A percentile compares a stretch with the other conserved stretches of the same genome.
Evolutionary conservation across 2,888 invertebrate species (phyloP).

Genomic region (Linyphia triangularis): DNA sequence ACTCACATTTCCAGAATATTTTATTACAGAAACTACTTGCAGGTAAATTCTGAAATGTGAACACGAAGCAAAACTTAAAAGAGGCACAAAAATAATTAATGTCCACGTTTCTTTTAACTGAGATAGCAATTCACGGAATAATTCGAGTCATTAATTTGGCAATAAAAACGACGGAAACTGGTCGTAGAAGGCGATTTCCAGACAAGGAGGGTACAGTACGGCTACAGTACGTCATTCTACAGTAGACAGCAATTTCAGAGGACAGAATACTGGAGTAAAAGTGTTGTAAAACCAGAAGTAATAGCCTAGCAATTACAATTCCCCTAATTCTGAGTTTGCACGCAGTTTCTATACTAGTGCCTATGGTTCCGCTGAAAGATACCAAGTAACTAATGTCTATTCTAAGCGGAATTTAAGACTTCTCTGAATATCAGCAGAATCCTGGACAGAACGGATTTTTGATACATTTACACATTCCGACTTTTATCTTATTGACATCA

Average conservation of each 20-base stretch:
- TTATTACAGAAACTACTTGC: no score
- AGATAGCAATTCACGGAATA: conserved; percentile 1
- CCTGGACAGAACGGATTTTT: no score
- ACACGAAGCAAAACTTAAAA: background rate
- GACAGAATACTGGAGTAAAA: conserved; percentile 11
- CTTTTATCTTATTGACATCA: no score
- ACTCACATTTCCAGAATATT: no score
- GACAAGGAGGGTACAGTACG: conserved; percentile 15
- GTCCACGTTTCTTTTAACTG: background rate
- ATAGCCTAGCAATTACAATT: conserved; percentile 67
- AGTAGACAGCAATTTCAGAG: background rate
- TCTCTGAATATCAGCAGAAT: background rate
- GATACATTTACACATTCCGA: no score
- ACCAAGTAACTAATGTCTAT: conserved; percentile 7
- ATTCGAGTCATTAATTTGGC: conserved; percentile 39
- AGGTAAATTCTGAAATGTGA: no score
- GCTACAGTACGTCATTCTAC: background rate
- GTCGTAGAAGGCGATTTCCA: background rate
- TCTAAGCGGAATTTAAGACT: background rate
- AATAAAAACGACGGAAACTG: conserved; percentile 60
- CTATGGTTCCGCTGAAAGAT: conserved; percentile 36
- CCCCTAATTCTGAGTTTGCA: conserved; percentile 66
- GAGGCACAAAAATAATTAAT: background rate
- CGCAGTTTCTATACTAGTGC: conserved; percentile 21
- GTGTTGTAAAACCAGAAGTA: conserved; percentile 63